Evolutionary conservation across 2,797 vertebrate species (phyloP), one percentile per base, ranked within the genome.

Genomic region (Avahi laniger): DNA sequence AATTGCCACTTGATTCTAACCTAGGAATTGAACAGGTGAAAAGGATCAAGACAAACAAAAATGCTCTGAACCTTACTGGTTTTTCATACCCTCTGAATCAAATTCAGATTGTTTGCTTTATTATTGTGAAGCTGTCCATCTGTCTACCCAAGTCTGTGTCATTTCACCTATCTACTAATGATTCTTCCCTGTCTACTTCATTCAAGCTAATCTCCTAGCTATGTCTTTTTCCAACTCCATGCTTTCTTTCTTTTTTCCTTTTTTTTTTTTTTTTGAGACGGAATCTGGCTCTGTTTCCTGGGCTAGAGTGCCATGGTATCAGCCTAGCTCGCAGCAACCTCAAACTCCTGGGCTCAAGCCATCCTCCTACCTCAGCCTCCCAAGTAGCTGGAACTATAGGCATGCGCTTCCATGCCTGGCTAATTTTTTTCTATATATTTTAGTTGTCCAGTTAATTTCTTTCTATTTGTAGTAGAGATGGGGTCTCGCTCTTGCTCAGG

Each of bases 11-110:
- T 76, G 8, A 33, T 89, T 24, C 57, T 95, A 86, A 83, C 46
- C 57, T 93, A 73, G n/a, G 15, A 93, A 75, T 94, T 94, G 28
- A 86, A 94, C 30, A 86, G 22, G 26, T 89, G 82, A 95, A 78
- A 94, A 76, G 9, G 20, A 89, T 93, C 43, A 91, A 79, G 41
- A 73, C 26, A 82, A 81, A 88, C 48, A 52, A 82, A 82, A 93
- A 65, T 95, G 28, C 73, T 79, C n/a, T 72, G 43, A 57, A 59
- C 33, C 26, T 50, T 92, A 6, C 70, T 95, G 65, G 15, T 13
- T 93, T 86, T 94, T 69, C 57, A 63, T 86, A 41, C 11, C n/a
- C 41, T 76, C 26, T 94, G 41, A 89, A 41, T 78, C 26, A 96
- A 79, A 89, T 88, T 82, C 30, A 20, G 17, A 82, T 94, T 73